Conservation (phyloP, 2,888 invertebrate species). For the Melikaiella ostensackeni region DNA sequence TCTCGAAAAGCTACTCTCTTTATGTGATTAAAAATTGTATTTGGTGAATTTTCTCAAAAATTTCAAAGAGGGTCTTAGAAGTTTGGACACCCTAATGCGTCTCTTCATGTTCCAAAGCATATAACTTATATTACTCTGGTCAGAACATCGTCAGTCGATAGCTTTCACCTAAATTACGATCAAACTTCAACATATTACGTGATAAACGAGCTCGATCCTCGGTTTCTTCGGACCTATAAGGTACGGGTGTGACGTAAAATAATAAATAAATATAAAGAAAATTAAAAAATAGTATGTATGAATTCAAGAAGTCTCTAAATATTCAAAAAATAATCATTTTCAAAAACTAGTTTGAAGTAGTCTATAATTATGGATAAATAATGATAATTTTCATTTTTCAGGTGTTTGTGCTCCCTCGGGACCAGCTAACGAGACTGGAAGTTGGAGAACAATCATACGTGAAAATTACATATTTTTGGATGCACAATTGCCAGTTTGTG, state of each 20-base stretch:
- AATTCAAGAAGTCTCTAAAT: not conserved
- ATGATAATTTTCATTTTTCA: not conserved
- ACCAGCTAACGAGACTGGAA: not conserved
- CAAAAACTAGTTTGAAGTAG: not conserved
- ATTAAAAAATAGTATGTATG: not conserved
- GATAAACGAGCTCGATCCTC: not conserved
- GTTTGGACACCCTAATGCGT: not conserved
- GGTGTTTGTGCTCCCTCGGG: not conserved
- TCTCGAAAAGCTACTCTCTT: not conserved
- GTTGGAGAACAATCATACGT: not conserved
- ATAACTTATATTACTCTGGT: conserved; percentile 5
- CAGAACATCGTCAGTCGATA: conserved; percentile 7
- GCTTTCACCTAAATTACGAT: conserved; percentile 12
- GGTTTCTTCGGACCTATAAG: not conserved
- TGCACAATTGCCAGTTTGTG: no score
- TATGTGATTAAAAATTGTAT: not conserved
- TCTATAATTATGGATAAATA: not conserved
- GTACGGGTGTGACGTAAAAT: not conserved
- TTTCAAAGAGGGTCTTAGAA: not conserved
- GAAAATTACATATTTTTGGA: no score
- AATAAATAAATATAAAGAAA: no score
- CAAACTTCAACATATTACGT: conserved; percentile 3
- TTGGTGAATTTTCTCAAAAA: not conserved
- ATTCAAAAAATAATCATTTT: no score
- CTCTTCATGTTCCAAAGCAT: not conserved